phyloP scores from a whole-genome alignment of 2,888 invertebrate genomes.

The Coenonympha arcania region DNA sequence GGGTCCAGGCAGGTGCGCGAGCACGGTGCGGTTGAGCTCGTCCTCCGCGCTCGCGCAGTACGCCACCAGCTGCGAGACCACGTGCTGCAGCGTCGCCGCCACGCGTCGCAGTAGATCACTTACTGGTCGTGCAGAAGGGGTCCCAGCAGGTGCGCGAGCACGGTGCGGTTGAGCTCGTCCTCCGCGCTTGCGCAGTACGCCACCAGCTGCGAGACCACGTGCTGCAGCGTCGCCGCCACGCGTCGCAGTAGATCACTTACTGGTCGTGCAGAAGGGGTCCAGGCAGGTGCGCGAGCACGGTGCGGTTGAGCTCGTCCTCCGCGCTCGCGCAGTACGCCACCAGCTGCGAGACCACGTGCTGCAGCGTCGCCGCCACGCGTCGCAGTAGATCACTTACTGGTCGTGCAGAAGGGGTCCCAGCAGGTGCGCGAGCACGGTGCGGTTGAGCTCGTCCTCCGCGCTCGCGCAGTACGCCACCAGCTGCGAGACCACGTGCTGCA shows the following conservation, averaged over 20 bases:
- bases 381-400: slow-evolving; percentile 27
- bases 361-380: slow-evolving; percentile 77
- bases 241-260: slow-evolving; percentile 27
- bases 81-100: slow-evolving; percentile 77
- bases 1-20: slow-evolving; percentile 75
- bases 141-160: slow-evolving; percentile 77
- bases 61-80: slow-evolving; percentile 79
- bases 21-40: slow-evolving; percentile 83
- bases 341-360: slow-evolving; percentile 78
- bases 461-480: slow-evolving; percentile 81
- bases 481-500: slow-evolving; percentile 79
- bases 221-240: slow-evolving; percentile 77
- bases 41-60: slow-evolving; percentile 85
- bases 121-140: slow-evolving; percentile 40
- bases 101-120: slow-evolving; percentile 21
- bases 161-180: slow-evolving; percentile 83
- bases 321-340: slow-evolving; percentile 82
- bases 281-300: slow-evolving; percentile 78
- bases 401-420: slow-evolving; percentile 50
- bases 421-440: slow-evolving; percentile 79
- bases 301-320: slow-evolving; percentile 85
- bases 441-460: slow-evolving; percentile 86
- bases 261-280: slow-evolving; percentile 47
- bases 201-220: slow-evolving; percentile 79
- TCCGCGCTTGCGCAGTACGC: slow-evolving; percentile 84